Conservation (phyloP, 2,797 vertebrate species). For the Yasuhikotakia modesta region DNA sequence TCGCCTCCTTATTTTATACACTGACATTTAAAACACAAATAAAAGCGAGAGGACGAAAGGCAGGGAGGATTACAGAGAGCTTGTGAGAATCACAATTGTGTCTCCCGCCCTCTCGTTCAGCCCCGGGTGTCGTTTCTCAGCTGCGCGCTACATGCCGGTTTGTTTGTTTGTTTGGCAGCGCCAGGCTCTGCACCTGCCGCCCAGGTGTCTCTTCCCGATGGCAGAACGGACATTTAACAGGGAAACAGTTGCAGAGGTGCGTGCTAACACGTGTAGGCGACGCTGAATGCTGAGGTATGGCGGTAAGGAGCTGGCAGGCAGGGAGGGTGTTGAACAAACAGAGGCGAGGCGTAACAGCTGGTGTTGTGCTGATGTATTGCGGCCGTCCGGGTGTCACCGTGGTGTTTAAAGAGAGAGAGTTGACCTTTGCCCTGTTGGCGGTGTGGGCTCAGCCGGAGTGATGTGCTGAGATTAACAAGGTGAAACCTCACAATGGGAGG, state of each 20-base stretch:
- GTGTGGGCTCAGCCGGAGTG: conserved; percentile 32
- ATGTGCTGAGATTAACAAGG: conserved; percentile 47
- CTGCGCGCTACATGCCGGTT: conserved; percentile 38
- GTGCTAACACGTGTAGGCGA: conserved; percentile 44
- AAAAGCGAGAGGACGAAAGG: conserved; percentile 78
- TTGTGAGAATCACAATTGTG: conserved; percentile 73
- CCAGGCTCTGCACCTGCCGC: conserved; percentile 21
- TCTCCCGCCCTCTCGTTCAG: conserved; percentile 53
- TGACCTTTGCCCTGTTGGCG: conserved; percentile 48
- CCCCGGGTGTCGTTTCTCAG: conserved; percentile 42
- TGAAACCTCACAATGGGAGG: conserved; percentile 32
- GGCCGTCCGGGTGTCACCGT: conserved; percentile 36
- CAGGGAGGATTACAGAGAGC: conserved; percentile 73
- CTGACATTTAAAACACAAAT: conserved; percentile 87
- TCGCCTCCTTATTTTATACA: conserved; percentile 74
- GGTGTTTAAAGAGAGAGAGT: conserved; percentile 38
- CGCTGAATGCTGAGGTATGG: conserved; percentile 34
- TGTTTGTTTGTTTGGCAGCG: conserved; percentile 53
- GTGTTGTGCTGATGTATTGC: conserved; percentile 26
- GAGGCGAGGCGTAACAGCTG: not conserved
- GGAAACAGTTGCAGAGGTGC: conserved; percentile 28
- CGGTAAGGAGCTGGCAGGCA: not conserved
- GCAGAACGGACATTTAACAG: conserved; percentile 49
- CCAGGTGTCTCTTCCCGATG: conserved; percentile 26
- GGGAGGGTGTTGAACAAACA: conserved; percentile 38